phyloP scores from a whole-genome alignment of 2,113 vertebrate genomes.

The Corapipo altera region DNA sequence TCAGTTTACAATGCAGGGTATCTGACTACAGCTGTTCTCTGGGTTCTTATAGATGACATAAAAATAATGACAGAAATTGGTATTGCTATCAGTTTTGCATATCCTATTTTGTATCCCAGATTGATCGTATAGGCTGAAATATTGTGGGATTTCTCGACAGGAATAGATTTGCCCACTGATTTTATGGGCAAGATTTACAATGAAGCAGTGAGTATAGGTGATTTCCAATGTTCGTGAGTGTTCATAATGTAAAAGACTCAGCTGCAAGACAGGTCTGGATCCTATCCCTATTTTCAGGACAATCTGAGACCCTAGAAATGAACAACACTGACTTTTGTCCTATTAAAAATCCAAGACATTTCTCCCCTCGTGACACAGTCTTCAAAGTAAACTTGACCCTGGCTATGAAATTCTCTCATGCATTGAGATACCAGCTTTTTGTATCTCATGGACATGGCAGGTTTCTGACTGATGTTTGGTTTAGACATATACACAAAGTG shows the following conservation, averaged over 20 bases:
- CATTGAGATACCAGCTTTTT: slow-evolving; percentile 27
- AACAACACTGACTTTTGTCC: not conserved
- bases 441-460: not conserved
- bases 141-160: not conserved
- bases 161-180: not conserved
- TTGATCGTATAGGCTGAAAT: not conserved
- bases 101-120: not conserved
- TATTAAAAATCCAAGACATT: not conserved
- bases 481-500: slow-evolving; percentile 40
- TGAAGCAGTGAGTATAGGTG: not conserved
- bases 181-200: not conserved
- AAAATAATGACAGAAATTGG: not conserved
- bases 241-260: not conserved
- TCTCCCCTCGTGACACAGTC: not conserved
- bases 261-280: not conserved
- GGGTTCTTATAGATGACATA: not conserved
- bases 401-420: slow-evolving; percentile 13
- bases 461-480: slow-evolving; percentile 55
- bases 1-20: not conserved
- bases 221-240: not conserved
- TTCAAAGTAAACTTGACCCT: slow-evolving; percentile 62
- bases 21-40: not conserved
- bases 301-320: not conserved
- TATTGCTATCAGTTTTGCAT: not conserved
- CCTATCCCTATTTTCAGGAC: not conserved